Percentiles rank a stretch among this genome's conserved stretches.
Conservation (phyloP, 2,797 vertebrate genomes). For the Syncerus caffer region DNA sequence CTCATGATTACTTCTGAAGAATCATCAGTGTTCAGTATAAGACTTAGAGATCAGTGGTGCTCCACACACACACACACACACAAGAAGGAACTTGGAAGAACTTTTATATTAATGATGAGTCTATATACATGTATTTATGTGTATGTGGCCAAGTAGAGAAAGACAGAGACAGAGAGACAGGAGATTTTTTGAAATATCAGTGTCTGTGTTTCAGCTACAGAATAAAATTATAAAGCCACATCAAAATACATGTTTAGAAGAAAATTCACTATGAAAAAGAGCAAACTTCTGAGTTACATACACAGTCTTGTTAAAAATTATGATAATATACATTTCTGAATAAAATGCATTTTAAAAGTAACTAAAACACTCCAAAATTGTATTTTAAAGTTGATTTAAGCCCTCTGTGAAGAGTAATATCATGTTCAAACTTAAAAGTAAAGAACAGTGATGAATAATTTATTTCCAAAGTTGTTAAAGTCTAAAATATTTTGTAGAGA, state of each 20-base stretch:
- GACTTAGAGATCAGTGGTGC: not conserved
- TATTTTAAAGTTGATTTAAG: not conserved
- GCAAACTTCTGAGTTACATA: not conserved
- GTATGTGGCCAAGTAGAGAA: not conserved
- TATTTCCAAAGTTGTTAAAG: not conserved
- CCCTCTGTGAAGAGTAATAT: not conserved
- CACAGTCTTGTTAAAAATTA: not conserved
- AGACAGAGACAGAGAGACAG: not conserved
- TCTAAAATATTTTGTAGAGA: not conserved
- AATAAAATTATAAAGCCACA: not conserved
- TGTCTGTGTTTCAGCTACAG: not conserved
- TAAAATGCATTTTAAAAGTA: not conserved
- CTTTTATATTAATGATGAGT: not conserved
- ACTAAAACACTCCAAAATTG: not conserved
- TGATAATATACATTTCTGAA: not conserved
- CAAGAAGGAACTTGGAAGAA: not conserved
- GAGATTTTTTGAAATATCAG: not conserved
- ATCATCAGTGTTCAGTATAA: not conserved
- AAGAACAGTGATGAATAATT: not conserved
- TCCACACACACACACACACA: not conserved
- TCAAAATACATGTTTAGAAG: not conserved
- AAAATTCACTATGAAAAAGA: not conserved
- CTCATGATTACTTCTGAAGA: not conserved
- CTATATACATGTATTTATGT: not conserved
- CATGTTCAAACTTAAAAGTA: not conserved